Evolutionary conservation across 2,797 vertebrate species (phyloP).

Genomic region (Steatocranus sp.): DNA sequence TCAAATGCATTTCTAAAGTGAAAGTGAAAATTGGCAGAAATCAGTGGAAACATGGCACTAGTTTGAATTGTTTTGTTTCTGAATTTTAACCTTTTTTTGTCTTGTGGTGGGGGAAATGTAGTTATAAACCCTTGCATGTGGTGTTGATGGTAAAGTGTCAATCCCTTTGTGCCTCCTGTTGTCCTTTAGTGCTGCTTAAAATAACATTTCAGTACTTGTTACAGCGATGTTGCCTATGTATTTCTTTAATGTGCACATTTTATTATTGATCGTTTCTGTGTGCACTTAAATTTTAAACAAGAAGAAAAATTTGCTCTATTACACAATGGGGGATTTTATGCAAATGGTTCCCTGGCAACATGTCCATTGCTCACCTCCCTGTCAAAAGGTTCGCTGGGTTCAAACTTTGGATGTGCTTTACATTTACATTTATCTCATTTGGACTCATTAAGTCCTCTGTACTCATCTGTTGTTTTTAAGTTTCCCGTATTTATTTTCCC

Average conservation of each 20-base stretch:
- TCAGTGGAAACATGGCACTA: not conserved
- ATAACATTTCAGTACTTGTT: not conserved
- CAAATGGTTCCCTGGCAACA: not conserved
- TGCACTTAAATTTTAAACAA: not conserved
- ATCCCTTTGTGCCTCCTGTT: not conserved
- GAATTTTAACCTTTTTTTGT: not conserved
- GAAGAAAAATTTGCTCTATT: not conserved
- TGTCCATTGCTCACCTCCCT: not conserved
- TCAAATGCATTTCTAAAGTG: not conserved
- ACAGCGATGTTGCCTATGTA: not conserved
- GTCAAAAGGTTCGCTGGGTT: not conserved
- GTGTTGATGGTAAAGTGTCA: not conserved
- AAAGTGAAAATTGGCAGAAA: not conserved
- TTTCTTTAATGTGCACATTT: not conserved
- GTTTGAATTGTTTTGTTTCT: not conserved
- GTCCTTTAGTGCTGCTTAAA: not conserved
- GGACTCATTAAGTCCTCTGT: not conserved
- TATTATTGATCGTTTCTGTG: not conserved
- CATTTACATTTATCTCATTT: not conserved
- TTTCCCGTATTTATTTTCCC: not conserved
- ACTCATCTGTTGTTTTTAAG: not conserved
- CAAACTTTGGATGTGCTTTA: not conserved
- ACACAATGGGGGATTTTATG: not conserved
- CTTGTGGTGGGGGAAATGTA: not conserved
- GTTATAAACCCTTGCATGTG: not conserved